These are phyloP conservation scores for Protonemura montana DNA, from an alignment of 2,888 invertebrate genomes.

Conservation along the genomic window DNA sequence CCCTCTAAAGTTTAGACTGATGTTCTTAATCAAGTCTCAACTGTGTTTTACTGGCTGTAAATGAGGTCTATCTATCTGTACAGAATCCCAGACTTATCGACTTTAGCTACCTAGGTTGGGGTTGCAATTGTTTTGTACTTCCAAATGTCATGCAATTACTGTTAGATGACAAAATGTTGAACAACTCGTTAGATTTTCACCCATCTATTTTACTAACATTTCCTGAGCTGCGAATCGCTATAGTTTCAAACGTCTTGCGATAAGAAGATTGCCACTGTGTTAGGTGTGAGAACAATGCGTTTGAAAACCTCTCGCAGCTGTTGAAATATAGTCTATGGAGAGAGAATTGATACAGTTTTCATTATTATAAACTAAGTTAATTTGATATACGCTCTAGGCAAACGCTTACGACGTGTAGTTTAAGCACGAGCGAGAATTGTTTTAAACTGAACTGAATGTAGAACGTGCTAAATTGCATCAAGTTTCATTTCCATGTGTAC, in stretches of 20 bases:
- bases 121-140: too few species aligned
- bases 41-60: neutral
- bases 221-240: neutral
- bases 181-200: too few species aligned
- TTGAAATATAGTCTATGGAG: neutral
- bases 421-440: neutral
- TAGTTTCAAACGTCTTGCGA: neutral
- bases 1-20: neutral
- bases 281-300: neutral
- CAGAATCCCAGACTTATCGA: neutral
- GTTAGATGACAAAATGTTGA: too few species aligned
- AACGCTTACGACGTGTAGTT: neutral
- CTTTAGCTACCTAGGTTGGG: neutral
- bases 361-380: conserved; percentile 7
- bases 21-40: neutral
- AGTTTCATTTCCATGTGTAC: neutral
- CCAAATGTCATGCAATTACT: too few species aligned
- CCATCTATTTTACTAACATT: too few species aligned
- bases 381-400: neutral
- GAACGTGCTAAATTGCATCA: neutral
- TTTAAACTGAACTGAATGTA: neutral
- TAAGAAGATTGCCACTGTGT: neutral
- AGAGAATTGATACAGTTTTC: neutral
- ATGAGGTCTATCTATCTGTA: neutral
- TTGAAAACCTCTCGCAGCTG: neutral